A percentile compares a stretch with the other conserved stretches of the same genome.
phyloP scores from a whole-genome alignment of 2,888 invertebrate genomes.

The Xiphydria camelus region DNA sequence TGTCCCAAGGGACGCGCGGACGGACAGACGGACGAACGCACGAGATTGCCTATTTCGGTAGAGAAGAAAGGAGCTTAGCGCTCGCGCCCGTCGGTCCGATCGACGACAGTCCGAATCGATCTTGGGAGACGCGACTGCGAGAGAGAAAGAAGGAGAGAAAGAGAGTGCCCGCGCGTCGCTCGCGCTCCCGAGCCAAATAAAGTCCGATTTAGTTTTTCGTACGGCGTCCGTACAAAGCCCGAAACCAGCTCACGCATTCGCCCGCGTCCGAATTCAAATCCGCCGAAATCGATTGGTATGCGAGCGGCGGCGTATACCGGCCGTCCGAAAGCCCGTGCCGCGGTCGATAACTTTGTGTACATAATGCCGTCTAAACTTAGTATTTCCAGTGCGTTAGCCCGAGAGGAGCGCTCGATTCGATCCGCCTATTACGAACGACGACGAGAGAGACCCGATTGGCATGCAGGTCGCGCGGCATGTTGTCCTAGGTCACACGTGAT shows the following conservation, averaged over 20 bases:
- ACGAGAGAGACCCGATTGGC: conserved; percentile 50
- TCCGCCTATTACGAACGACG: conserved; percentile 30
- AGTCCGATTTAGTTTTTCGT: conserved; percentile 34
- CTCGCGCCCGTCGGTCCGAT: too few relatives aligned
- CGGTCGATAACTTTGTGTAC: conserved; percentile 35
- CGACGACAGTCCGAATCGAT: too few relatives aligned
- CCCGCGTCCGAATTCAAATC: conserved; percentile 43
- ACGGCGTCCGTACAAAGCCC: neutral
- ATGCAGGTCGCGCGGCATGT: conserved; percentile 56
- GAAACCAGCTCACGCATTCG: neutral
- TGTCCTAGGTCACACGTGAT: conserved; percentile 56
- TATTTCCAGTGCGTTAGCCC: conserved; percentile 35
- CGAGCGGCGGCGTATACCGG: conserved; percentile 31
- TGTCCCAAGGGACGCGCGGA: too few relatives aligned
- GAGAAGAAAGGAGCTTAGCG: too few relatives aligned
- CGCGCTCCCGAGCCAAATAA: conserved; percentile 39
- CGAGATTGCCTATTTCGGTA: too few relatives aligned
- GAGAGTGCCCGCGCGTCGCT: conserved; percentile 21
- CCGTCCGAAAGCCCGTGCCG: conserved; percentile 41
- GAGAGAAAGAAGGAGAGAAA: conserved; percentile 18
- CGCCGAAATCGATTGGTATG: conserved; percentile 47
- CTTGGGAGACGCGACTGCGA: conserved; percentile 25
- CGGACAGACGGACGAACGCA: too few relatives aligned
- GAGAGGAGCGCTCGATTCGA: conserved; percentile 31
- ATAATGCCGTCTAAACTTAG: conserved; percentile 32